A percentile compares a stretch with the other conserved stretches of the same genome.
These are phyloP conservation scores for Percina caprodes DNA, from an alignment of 2,113 vertebrate species.

Conservation along the genomic window DNA sequence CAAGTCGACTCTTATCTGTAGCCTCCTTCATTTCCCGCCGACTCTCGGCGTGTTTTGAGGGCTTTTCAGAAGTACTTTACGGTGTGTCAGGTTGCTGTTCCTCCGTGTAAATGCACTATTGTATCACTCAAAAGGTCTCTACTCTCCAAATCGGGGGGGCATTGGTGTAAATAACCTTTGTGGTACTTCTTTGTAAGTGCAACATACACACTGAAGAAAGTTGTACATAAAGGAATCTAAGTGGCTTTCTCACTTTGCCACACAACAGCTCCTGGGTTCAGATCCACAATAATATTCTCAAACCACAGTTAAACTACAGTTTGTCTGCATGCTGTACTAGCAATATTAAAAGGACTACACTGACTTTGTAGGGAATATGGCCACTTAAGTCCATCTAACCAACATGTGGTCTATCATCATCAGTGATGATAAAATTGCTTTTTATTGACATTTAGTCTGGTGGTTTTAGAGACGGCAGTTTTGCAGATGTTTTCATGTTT, in stretches of 20 bases:
- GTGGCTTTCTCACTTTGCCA: slow-evolving; percentile 37
- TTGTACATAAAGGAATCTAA: slow-evolving; percentile 48
- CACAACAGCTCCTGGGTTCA: slow-evolving; percentile 31
- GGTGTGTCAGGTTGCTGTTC: slow-evolving; percentile 67
- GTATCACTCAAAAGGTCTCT: slow-evolving; percentile 75
- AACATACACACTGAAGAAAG: slow-evolving; percentile 32
- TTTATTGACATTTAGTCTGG: too few relatives aligned
- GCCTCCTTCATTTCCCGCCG: slow-evolving; percentile 72
- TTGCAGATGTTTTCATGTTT: too few relatives aligned
- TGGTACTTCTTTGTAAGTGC: slow-evolving; percentile 16
- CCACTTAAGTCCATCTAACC: not conserved
- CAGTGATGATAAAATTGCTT: too few relatives aligned
- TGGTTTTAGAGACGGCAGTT: too few relatives aligned
- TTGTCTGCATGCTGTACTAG: not conserved
- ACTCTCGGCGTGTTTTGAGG: slow-evolving; percentile 71
- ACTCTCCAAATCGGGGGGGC: slow-evolving; percentile 45
- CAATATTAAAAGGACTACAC: not conserved
- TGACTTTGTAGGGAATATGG: not conserved
- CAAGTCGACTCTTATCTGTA: slow-evolving; percentile 82
- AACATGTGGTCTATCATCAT: not conserved
- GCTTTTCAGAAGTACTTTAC: slow-evolving; percentile 80
- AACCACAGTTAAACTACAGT: slow-evolving; percentile 3
- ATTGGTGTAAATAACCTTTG: slow-evolving; percentile 66
- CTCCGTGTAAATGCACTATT: slow-evolving; percentile 73
- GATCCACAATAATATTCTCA: slow-evolving; percentile 22